These are phyloP conservation scores for Pachyseris speciosa DNA, from an alignment of 64 coral and sea anemone species.

Conservation along the genomic window DNA sequence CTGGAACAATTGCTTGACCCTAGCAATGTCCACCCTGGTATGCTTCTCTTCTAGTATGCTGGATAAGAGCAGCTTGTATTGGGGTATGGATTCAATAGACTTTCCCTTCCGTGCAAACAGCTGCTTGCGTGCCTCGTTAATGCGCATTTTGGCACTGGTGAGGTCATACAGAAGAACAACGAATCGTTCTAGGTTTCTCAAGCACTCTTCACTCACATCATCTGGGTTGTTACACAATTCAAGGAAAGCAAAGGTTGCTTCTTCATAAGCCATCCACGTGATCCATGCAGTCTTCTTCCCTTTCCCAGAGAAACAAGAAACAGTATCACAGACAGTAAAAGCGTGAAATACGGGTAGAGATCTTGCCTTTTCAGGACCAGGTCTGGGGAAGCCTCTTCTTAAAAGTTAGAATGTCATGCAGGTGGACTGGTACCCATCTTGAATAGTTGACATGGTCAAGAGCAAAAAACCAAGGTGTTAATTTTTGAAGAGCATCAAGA, in stretches of 20 bases:
- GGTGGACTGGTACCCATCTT: too few relatives aligned
- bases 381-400: too few relatives aligned
- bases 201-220: slow-evolving; percentile 10
- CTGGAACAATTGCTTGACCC: slow-evolving; percentile 35
- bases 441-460: too few relatives aligned
- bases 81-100: slow-evolving; percentile 57
- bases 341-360: background rate
- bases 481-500: too few relatives aligned
- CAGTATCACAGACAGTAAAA: background rate
- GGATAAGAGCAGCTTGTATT: slow-evolving; percentile 47
- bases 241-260: background rate
- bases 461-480: too few relatives aligned
- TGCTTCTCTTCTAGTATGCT: slow-evolving; percentile 34
- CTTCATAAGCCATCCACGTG: background rate
- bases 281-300: background rate
- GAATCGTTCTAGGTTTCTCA: slow-evolving; percentile 28
- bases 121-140: slow-evolving; percentile 52
- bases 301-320: background rate
- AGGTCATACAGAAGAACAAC: slow-evolving; percentile 37
- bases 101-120: slow-evolving; percentile 60
- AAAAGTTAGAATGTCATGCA: too few relatives aligned
- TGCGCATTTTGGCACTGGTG: background rate
- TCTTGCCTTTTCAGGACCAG: background rate
- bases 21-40: slow-evolving; percentile 62
- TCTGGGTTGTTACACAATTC: background rate